phyloP scores from a whole-genome alignment of 2,888 invertebrate genomes.

The Diarsia mendica region DNA sequence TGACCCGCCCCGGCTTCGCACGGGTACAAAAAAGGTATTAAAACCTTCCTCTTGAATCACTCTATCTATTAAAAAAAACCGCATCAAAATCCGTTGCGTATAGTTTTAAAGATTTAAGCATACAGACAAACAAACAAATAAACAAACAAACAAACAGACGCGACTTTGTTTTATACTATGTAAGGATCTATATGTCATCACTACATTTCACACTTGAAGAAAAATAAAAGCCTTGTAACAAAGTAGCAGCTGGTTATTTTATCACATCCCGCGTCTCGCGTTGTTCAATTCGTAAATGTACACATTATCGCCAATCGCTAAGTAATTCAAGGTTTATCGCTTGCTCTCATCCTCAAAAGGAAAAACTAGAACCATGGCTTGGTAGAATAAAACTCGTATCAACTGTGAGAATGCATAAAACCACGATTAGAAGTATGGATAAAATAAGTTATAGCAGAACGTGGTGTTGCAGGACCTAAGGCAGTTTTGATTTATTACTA shows the following conservation, averaged over 20 bases:
- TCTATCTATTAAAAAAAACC: no score
- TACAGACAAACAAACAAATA: no score
- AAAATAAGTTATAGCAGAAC: neutral
- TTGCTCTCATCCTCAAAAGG: conserved; percentile 30
- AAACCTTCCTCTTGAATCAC: no score
- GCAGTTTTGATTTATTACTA: neutral
- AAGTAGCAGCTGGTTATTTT: conserved; percentile 26
- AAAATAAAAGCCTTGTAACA: conserved; percentile 7
- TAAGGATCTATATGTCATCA: conserved; percentile 3
- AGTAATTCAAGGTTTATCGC: conserved; percentile 44
- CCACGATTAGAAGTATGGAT: neutral
- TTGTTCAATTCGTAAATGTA: conserved; percentile 18
- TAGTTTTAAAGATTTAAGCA: no score
- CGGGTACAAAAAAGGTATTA: no score
- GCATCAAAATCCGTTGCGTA: no score
- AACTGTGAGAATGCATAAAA: neutral
- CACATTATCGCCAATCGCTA: conserved; percentile 40
- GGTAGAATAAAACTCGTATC: neutral
- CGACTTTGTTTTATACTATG: no score
- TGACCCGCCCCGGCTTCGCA: no score
- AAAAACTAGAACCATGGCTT: conserved; percentile 26
- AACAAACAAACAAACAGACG: no score
- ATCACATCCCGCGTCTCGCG: conserved; percentile 6
- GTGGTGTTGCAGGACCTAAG: neutral
- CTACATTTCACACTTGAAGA: conserved; percentile 4